These are phyloP conservation scores for Tortricodes alternella DNA, from an alignment of 2,888 invertebrate genomes.

Conservation along the genomic window DNA sequence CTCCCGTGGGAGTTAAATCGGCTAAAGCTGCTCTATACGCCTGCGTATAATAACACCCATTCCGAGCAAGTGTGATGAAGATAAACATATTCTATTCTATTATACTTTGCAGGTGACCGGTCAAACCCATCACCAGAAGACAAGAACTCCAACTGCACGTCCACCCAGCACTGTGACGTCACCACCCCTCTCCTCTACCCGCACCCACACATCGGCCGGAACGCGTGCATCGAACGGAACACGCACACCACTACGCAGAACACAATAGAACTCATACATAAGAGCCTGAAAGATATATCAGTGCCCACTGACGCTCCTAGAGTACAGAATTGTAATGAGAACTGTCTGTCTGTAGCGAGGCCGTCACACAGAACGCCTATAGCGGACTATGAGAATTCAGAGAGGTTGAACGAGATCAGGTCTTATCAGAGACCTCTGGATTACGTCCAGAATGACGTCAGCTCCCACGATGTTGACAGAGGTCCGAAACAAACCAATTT, in stretches of 20 bases:
- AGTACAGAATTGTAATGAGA: constrained; percentile 51
- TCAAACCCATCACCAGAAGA: constrained; percentile 51
- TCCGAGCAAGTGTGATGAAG: no score
- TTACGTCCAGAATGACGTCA: constrained; percentile 89
- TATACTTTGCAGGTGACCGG: constrained; percentile 38
- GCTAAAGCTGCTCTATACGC: no score
- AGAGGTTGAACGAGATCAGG: constrained; percentile 59
- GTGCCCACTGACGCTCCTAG: constrained; percentile 41
- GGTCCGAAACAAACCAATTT: constrained; percentile 73
- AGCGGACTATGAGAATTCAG: constrained; percentile 53
- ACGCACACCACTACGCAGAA: constrained; percentile 83
- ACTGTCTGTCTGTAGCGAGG: constrained; percentile 67
- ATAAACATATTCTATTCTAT: constrained; percentile 19
- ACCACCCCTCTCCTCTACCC: constrained; percentile 79
- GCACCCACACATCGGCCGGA: constrained; percentile 93
- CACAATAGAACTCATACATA: constrained; percentile 83
- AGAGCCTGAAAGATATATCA: constrained; percentile 83
- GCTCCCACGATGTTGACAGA: constrained; percentile 57
- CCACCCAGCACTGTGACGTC: constrained; percentile 55
- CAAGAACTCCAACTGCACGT: constrained; percentile 66
- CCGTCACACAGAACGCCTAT: constrained; percentile 44
- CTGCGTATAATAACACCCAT: no score
- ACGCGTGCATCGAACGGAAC: constrained; percentile 91
- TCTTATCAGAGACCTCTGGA: constrained; percentile 78
- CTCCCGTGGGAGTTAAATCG: no score